Conservation (phyloP, 2,797 vertebrate genomes). For the Limosa lapponica region DNA sequence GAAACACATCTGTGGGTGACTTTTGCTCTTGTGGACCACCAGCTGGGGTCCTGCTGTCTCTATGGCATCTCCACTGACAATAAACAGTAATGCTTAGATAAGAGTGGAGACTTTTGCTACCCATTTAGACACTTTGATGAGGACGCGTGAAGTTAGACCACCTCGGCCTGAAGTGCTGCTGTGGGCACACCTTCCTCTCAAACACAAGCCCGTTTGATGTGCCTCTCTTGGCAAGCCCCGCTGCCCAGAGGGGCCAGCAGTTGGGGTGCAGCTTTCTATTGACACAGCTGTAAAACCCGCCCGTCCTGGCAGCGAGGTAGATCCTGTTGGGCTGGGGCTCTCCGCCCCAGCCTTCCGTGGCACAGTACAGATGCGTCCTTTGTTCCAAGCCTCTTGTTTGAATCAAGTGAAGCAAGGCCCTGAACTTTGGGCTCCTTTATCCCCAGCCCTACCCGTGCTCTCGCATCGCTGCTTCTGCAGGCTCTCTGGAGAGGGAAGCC, state of each 20-base stretch:
- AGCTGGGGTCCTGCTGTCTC: not conserved
- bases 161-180: rapidly evolving
- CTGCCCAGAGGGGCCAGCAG: not conserved
- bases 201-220: not conserved
- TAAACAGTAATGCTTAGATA: not conserved
- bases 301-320: not conserved
- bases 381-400: slow-evolving; percentile 5
- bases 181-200: not conserved
- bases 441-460: rapidly evolving
- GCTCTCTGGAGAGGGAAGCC: not conserved
- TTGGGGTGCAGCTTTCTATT: slow-evolving; percentile 36
- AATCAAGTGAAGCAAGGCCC: not conserved
- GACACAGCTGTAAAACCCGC: slow-evolving; percentile 24
- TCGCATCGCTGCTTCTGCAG: not conserved
- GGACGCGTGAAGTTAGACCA: not conserved
- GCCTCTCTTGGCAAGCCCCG: not conserved
- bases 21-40: not conserved
- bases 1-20: not conserved
- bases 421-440: not conserved
- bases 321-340: not conserved
- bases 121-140: not conserved
- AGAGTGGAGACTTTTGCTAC: not conserved
- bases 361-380: not conserved
- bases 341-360: not conserved
- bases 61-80: not conserved